Percentiles rank a stretch among this genome's conserved stretches.
Conservation (phyloP, 1,140 invertebrate species). For the Penaeus japonicus region DNA sequence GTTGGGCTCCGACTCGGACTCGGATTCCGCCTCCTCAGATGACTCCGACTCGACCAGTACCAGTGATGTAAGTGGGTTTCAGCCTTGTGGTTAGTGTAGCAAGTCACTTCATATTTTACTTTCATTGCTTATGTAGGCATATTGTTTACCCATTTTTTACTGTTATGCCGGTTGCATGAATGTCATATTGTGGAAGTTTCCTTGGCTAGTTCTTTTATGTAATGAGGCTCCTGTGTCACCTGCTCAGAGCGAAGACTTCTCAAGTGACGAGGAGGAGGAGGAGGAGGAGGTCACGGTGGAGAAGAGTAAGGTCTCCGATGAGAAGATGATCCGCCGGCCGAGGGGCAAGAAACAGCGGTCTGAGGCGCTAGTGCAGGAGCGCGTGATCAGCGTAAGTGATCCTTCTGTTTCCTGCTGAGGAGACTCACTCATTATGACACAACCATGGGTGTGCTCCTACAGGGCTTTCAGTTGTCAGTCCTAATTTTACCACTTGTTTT, state of each 20-base stretch:
- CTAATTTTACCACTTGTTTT: not conserved
- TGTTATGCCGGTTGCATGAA: slow-evolving; percentile 47
- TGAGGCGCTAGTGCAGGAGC: slow-evolving; percentile 57
- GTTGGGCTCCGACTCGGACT: slow-evolving; percentile 50
- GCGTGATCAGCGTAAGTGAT: slow-evolving; percentile 59
- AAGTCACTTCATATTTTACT: slow-evolving; percentile 3
- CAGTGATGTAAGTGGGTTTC: slow-evolving; percentile 46
- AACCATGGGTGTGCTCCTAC: slow-evolving; percentile 35
- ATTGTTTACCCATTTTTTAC: slow-evolving; percentile 27
- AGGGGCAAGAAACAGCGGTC: slow-evolving; percentile 67
- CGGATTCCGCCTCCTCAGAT: slow-evolving; percentile 52
- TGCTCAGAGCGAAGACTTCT: slow-evolving; percentile 59
- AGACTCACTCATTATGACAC: slow-evolving; percentile 35
- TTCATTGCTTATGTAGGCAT: slow-evolving; percentile 30
- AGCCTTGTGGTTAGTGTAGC: not conserved
- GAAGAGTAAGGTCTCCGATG: slow-evolving; percentile 64
- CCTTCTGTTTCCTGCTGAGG: slow-evolving; percentile 27
- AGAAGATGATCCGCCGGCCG: slow-evolving; percentile 64
- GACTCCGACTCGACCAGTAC: slow-evolving; percentile 57
- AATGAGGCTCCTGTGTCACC: slow-evolving; percentile 43
- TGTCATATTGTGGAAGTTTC: slow-evolving; percentile 51
- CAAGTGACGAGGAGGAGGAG: slow-evolving; percentile 56
- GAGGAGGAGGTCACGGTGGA: slow-evolving; percentile 63
- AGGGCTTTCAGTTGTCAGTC: not conserved
- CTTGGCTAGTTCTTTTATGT: slow-evolving; percentile 40